Evolutionary conservation across 2,888 invertebrate species (phyloP), one percentile per base, ranked within the genome.

Genomic region (Acleris holmiana): DNA sequence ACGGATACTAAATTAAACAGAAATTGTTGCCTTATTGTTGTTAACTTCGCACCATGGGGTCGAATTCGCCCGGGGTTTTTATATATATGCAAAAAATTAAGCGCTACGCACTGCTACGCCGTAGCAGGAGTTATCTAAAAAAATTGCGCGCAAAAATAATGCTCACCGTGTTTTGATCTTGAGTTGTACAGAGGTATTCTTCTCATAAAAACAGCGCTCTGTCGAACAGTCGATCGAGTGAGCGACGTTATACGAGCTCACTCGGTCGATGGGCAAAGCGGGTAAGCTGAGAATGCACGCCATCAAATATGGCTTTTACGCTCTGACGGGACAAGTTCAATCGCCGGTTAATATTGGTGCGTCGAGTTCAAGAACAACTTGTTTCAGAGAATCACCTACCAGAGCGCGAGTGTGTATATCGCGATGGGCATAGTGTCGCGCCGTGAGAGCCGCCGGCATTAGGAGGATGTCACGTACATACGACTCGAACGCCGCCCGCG

Each of bases 401-500:
- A 29, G 29, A 35, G 13, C 35, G 35, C 35, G 13, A 35, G 13
- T 35, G 35, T 35, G 13, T 35, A 10, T 3, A 35, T 13, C 13
- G 13, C 35, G 13, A 35, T 35, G 13, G 13, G 35, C 13, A 13
- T 17, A n/a, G n/a, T 44, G 15, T 7, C 44, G 41, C 17, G n/a
- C 44, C 17, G 35, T 15, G 44, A 15, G n/a, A 7, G 44, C 4
- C n/a, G n/a, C 76, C 72, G 44, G 75, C 77, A 79, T 75, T 74
- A 73, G 79, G 76, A 84, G 85, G 86, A 85, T 82, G 83, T 85
- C 86, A 86, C 86, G 86, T 85, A 29, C 29, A 13, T 29, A 78
- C 76, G 68, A 73, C 66, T 75, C 75, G 75, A 80, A 80, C 35
- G 13, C 35, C 76, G 76, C 73, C 71, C 44, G 55, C 55, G 41